Base-by-base conservation (phyloP, 2,113 vertebrate genomes). In the Channa argus region DNA sequence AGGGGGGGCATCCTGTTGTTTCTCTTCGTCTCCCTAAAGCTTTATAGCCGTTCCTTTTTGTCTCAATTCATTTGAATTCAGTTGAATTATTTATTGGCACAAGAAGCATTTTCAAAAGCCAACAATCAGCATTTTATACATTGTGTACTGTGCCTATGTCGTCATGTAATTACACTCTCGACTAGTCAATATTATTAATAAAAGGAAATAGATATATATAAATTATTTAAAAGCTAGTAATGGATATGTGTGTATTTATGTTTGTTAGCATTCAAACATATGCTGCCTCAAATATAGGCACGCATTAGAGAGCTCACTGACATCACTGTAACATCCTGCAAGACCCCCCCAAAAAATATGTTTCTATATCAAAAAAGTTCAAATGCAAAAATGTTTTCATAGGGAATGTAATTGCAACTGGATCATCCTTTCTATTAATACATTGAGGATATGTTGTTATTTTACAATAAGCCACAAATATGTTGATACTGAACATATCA, bases 61-160 rank as follows among this genome's bases (percentile, higher is more conserved):
- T 78, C 55, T 86, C 52, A 64, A 44, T 64, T 84, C 52, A 80
- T 76, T 78, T 72, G 54, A 43, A 74, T 75, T 75, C 72, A 68
- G 24, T 8, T 69, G 65, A 77, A 69, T 79, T 77, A 69, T 81
- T 80, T 77, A 76, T 63, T 71, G 45, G 12, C n/a, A 51, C 73
- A 33, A 71, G 36, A 50, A 52, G 38, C 37, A 10, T 63, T 71
- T 80, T 63, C 39, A 70, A 49, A 83, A 77, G 39, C 62, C 15
- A 69, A 60, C 58, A 58, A 59, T 84, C 39, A 65, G n/a, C 45
- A 13, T 9, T 70, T 63, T 49, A 50, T 53, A 10, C 73, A 41
- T 36, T 69, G 24, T 53, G 24, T 4, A 39, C 11, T 66, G 24
- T 11, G 14, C 51, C 38, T 51, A 51, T 46, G 9, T 24, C n/a